Evolutionary conservation across 2,113 vertebrate species (phyloP).

Genomic region (human): DNA sequence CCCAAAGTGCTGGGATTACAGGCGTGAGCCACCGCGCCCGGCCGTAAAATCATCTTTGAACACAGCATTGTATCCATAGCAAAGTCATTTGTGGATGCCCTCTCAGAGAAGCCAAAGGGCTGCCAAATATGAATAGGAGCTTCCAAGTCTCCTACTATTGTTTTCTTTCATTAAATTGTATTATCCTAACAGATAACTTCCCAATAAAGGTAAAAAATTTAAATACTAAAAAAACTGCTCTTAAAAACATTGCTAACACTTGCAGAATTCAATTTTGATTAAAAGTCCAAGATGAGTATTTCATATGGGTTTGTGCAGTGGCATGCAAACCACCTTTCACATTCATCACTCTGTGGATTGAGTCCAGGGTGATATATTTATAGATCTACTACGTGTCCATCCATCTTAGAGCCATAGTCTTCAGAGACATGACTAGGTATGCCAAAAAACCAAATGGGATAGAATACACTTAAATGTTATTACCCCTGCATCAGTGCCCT

Average conservation of each 20-base stretch:
- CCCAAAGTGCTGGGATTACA: too few species aligned
- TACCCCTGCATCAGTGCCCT: neutral
- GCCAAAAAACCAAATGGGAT: neutral
- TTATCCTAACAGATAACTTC: neutral
- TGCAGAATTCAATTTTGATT: neutral
- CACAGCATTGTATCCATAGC: neutral
- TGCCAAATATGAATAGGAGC: neutral
- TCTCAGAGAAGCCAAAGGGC: neutral
- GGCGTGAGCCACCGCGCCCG: too few species aligned
- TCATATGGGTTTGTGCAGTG: neutral
- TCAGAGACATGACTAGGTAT: neutral
- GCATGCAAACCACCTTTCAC: neutral
- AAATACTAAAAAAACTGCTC: neutral
- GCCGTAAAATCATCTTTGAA: neutral
- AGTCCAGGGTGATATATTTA: neutral
- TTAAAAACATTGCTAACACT: slow-evolving; percentile 23
- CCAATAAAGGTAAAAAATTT: neutral
- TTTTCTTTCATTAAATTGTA: slow-evolving; percentile 5
- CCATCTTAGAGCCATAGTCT: neutral
- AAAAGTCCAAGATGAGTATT: neutral
- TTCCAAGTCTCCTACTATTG: neutral
- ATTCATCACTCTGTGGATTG: neutral
- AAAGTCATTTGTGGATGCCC: neutral
- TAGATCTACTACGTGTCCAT: too few species aligned
- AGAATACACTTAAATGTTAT: neutral